Evolutionary conservation across 2,113 vertebrate species (phyloP), one percentile per base, ranked within the genome.

Genomic region (Albula goreensis): DNA sequence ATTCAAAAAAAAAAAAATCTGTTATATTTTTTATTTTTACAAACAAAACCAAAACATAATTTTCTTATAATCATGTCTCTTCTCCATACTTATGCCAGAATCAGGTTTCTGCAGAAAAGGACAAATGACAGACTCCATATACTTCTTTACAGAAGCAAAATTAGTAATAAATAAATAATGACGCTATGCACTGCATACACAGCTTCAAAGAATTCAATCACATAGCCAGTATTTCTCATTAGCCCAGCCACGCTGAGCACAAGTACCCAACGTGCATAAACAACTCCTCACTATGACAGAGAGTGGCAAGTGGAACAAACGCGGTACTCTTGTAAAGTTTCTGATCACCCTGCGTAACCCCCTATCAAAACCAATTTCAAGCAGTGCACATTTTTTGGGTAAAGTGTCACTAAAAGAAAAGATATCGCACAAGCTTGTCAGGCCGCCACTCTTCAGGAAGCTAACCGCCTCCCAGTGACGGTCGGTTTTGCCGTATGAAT

Each of bases 401-500:
- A 49, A 63, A 50, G 22, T 84, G 83, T 74, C 83, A 56, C 74
- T 82, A 31, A 82, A 83, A 10, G 22, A 85, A 50, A 84, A 81
- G 78, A 70, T 31, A 60, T 83, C 81, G 70, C 90, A 93, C 92
- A 90, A 92, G 91, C 88, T 90, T 93, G 92, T 94, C 93, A 94
- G 92, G 91, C 93, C 92, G 91, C 90, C 86, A 80, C 82, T 91
- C 89, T 93, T 94, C 90, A 86, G 93, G 90, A 89, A 90, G 93
- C 89, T 90, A 83, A 89, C 91, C 50, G 88, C 89, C 90, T 94
- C 88, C 89, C 92, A 90, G 91, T 89, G 91, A 91, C 90, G 86
- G 84, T 95, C 93, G 94, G 91, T 91, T 96, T 95, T 96, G 94
- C 95, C 88, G 92, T 94, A 96, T 95, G 94, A 97, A 96, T 96